Percentiles rank a stretch among this genome's conserved stretches.
Evolutionary conservation across 2,888 invertebrate genomes (phyloP).

Genomic region (Diadegma fenestrale): DNA sequence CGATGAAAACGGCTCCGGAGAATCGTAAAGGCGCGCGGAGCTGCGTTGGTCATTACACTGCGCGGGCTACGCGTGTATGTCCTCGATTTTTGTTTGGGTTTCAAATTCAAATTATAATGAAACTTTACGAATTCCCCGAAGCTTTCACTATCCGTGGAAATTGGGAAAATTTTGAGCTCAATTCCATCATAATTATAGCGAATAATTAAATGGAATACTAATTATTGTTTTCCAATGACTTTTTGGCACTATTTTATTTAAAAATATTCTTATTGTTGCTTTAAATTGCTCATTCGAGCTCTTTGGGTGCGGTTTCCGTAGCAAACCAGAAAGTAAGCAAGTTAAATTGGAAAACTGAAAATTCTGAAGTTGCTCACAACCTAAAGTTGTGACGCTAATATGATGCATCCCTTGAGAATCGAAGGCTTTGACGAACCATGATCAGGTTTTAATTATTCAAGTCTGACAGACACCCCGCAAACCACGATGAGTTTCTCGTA

Average conservation of each 20-base stretch:
- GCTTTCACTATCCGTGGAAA: neutral
- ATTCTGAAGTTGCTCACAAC: neutral
- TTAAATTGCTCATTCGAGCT: neutral
- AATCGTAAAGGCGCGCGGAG: conserved; percentile 34
- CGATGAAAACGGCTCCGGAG: conserved; percentile 27
- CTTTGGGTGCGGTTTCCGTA: neutral
- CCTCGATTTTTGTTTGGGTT: neutral
- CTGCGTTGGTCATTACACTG: conserved; percentile 29
- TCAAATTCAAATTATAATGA: conserved; percentile 14
- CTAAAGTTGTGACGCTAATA: neutral
- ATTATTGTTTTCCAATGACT: neutral
- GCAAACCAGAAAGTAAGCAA: neutral
- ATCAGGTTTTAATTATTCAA: conserved; percentile 68
- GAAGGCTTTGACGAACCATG: conserved; percentile 58
- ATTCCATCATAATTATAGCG: too few species aligned
- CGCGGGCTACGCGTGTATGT: conserved; percentile 4
- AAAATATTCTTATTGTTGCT: neutral
- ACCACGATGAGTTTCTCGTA: conserved; percentile 34
- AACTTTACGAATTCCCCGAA: neutral
- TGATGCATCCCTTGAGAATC: conserved; percentile 59
- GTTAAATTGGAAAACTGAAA: neutral
- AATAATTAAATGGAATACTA: neutral
- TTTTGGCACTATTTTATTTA: conserved; percentile 4
- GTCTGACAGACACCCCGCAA: conserved; percentile 1
- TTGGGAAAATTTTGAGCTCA: neutral